Base-by-base conservation (phyloP, 2,113 vertebrate species). In the Circaetus gallicus region DNA sequence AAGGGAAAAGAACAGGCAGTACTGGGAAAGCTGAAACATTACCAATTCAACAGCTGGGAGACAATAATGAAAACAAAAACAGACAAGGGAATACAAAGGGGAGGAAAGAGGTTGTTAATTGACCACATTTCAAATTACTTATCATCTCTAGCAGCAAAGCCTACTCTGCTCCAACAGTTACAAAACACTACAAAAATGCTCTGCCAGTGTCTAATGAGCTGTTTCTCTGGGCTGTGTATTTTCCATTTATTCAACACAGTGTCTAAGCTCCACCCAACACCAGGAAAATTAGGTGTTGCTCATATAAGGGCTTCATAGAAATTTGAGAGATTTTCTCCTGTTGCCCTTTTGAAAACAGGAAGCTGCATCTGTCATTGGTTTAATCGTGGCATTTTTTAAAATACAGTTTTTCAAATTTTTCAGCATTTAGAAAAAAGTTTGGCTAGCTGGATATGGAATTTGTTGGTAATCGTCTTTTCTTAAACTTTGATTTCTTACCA, bases 1-100 rank as follows among this genome's bases (percentile, higher is more conserved):
- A 95, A 94, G 58, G n/a, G 42, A 88, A 80, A 73, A 65, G 77
- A 91, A 95, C 85, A 76, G 8, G 31, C 80, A 72, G 82, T 92
- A 61, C 91, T 73, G 66, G 72, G 61, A 62, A 59, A 80, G 78
- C 79, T 86, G 78, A 74, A 96, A 86, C 66, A 77, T 89, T 74
- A 93, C 31, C 88, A 78, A 56, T 69, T 67, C 79, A 96, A 67
- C 89, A 91, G 90, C 89, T 83, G 69, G 58, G 69, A 93, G 82
- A 95, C 72, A 92, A 49, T 49, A 74, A 58, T 53, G 84, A 91
- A 88, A 89, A 82, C 53, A 91, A 76, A 94, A 87, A 5, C 73
- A 96, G 65, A 45, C 59, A 36, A 9, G 2, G 36, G 62, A 87
- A 73, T 69, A 82, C 61, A 91, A 69, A 70, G n/a, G 38, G 62